Evolutionary conservation across 2,888 invertebrate genomes (phyloP).

Genomic region (Cheilosia grossa): DNA sequence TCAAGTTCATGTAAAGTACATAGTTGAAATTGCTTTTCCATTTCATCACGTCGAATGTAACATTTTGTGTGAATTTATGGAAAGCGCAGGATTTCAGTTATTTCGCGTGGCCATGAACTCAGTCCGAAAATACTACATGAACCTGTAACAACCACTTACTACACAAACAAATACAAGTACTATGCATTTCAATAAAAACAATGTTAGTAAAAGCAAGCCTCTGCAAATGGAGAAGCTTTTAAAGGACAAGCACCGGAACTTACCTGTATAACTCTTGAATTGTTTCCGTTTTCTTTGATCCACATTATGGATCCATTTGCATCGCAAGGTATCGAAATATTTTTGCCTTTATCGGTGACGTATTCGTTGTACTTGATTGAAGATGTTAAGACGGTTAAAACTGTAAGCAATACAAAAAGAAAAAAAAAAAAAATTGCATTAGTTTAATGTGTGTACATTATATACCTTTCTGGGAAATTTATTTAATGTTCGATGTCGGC

Average conservation of each 20-base stretch:
- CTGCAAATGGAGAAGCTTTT: constrained; percentile 14
- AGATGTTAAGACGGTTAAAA: constrained; percentile 82
- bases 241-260: constrained; percentile 40
- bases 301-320: constrained; percentile 82
- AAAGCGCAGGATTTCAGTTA: background rate
- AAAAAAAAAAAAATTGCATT: constrained; percentile 1
- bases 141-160: background rate
- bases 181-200: background rate
- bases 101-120: constrained; percentile 18
- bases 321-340: constrained; percentile 82
- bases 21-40: constrained; percentile 26
- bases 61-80: constrained; percentile 3
- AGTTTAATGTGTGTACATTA: background rate
- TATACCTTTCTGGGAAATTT: no score
- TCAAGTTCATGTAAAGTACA: constrained; percentile 12
- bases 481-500: no score
- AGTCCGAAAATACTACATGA: background rate
- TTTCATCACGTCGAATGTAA: constrained; percentile 13
- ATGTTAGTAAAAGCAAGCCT: background rate
- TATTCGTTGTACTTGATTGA: constrained; percentile 83
- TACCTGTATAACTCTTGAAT: constrained; percentile 81
- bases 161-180: background rate
- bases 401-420: constrained; percentile 76
- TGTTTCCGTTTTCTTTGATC: constrained; percentile 81
- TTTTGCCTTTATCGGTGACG: constrained; percentile 82